phyloP scores from a whole-genome alignment of 2,888 invertebrate genomes.

The Trissonchulus sp. region DNA sequence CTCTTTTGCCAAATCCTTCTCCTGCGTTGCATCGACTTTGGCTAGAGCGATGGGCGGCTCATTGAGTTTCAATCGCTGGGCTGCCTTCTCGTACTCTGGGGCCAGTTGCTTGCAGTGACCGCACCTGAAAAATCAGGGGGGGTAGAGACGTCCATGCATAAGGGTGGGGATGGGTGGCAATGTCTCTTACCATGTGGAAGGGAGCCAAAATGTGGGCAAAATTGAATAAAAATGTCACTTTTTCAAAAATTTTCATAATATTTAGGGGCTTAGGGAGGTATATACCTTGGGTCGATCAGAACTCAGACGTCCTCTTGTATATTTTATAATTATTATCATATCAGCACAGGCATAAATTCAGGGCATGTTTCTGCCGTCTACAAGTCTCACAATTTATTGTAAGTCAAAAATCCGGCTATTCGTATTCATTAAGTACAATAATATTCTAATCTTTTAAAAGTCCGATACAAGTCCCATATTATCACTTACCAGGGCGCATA shows the following conservation, averaged over 20 bases:
- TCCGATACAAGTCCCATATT: too few species aligned
- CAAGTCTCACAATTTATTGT: too few species aligned
- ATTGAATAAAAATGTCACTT: too few species aligned
- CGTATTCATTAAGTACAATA: too few species aligned
- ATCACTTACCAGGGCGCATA: constrained; percentile 59
- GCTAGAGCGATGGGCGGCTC: constrained; percentile 56
- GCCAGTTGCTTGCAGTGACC: constrained; percentile 57
- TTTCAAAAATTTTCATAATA: not conserved
- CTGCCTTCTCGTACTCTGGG: constrained; percentile 59
- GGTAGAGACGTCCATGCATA: not conserved
- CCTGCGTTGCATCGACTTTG: constrained; percentile 59
- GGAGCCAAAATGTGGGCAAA: too few species aligned
- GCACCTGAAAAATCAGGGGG: constrained; percentile 50
- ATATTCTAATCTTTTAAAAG: too few species aligned
- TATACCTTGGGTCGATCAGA: not conserved
- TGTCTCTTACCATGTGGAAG: too few species aligned
- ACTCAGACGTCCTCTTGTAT: too few species aligned
- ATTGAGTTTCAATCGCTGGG: constrained; percentile 45
- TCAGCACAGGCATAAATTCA: too few species aligned
- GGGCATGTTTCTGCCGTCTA: too few species aligned
- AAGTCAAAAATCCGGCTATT: too few species aligned
- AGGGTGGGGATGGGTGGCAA: not conserved
- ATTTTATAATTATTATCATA: too few species aligned
- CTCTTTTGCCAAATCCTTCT: constrained; percentile 56
- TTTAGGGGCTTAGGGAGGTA: not conserved